These are phyloP conservation scores for Sthenelais limicola DNA, from an alignment of 2,888 invertebrate species.

Conservation along the genomic window DNA sequence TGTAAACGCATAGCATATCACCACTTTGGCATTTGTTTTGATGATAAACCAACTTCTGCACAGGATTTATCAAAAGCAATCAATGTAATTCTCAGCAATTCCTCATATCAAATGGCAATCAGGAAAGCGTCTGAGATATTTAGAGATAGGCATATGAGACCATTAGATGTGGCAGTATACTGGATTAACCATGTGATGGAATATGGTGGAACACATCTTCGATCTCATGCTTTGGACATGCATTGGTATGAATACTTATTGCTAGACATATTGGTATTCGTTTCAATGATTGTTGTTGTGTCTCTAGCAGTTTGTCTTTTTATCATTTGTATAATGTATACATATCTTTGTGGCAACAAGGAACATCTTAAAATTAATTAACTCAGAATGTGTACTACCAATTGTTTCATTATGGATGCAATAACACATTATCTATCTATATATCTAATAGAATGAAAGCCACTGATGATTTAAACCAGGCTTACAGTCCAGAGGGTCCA, in stretches of 20 bases:
- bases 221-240: constrained; percentile 12
- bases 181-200: constrained; percentile 3
- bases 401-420: too few relatives aligned
- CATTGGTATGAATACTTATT: constrained; percentile 22
- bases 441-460: too few relatives aligned
- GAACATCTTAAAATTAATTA: too few relatives aligned
- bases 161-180: background rate
- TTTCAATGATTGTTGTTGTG: constrained; percentile 1
- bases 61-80: background rate
- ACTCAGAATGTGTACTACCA: too few relatives aligned
- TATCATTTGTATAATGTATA: too few relatives aligned
- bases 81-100: background rate
- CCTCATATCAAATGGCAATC: background rate
- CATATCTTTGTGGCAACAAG: too few relatives aligned
- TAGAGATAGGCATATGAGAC: background rate
- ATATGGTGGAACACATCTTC: constrained; percentile 3
- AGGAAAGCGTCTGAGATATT: constrained; percentile 10
- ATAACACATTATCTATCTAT: too few relatives aligned
- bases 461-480: too few relatives aligned
- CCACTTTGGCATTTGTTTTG: background rate
- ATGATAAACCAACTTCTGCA: background rate
- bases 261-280: constrained; percentile 4
- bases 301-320: background rate
- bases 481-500: too few relatives aligned
- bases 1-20: background rate